Percentiles rank a stretch among this genome's conserved stretches.
Conservation (phyloP, 2,797 vertebrate species). For the Loriculus beryllinus region DNA sequence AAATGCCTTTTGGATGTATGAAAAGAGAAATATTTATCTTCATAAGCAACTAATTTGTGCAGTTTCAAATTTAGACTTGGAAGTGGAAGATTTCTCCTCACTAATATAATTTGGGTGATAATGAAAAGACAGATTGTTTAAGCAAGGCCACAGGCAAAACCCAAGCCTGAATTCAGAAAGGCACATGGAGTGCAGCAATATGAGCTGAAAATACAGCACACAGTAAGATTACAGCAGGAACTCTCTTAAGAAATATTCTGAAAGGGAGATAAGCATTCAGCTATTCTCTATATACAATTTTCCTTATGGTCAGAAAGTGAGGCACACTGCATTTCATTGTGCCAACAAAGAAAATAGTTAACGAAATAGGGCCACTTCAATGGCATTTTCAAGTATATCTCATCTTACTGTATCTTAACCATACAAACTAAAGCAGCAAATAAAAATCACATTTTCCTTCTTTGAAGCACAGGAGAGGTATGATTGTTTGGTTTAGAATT, state of each 20-base stretch:
- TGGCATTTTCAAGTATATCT: slow-evolving; percentile 76
- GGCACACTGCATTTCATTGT: neutral
- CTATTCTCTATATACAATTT: neutral
- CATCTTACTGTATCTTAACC: slow-evolving; percentile 43
- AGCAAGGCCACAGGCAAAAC: neutral
- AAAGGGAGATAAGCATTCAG: neutral
- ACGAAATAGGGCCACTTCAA: neutral
- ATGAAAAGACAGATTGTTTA: neutral
- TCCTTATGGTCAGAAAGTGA: neutral
- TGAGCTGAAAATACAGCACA: slow-evolving; percentile 2
- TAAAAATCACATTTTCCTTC: slow-evolving; percentile 66
- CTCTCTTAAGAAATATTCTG: neutral
- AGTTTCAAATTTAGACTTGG: neutral
- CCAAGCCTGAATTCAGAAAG: neutral
- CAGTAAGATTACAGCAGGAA: neutral
- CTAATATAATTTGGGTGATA: neutral
- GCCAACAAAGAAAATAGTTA: neutral
- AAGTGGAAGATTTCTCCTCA: neutral
- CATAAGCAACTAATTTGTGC: neutral
- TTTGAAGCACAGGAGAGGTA: slow-evolving; percentile 67
- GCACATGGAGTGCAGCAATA: neutral
- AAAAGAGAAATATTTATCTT: neutral
- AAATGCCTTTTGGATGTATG: neutral
- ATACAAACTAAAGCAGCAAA: slow-evolving; percentile 72
- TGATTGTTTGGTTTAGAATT: slow-evolving; percentile 68